Base-by-base conservation (phyloP, 2,797 vertebrate genomes). In the Coregonus suidteri region DNA sequence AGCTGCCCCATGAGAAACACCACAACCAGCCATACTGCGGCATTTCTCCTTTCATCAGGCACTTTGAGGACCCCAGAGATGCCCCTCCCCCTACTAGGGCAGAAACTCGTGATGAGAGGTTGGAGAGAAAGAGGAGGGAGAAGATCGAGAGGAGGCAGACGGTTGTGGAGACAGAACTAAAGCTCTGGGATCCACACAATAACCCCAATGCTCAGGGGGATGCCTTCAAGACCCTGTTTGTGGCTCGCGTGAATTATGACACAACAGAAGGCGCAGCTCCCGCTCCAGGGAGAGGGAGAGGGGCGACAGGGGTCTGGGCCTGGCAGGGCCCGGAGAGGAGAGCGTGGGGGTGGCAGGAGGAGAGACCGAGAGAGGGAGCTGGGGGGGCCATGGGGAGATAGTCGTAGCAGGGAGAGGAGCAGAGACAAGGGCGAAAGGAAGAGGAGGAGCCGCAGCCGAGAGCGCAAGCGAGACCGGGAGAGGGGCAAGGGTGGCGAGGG, bases 171-270 rank as follows among this genome's bases (percentile, higher is more conserved):
- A 94, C 93, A 1, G 97, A 99, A 84, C 93, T 99, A 52, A 99
- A 98, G 88, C 92, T 97, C 87, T 99, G 97, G 97, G 97, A 98
- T 88, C 97, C 97, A 65, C 97, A 98, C 83, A 98, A 98, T 79
- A 97, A 98, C 88, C 91, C 95, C 4, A 98, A 98, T 82, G 97
- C 97, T 51, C 97, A 98, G 89, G 97, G 97, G 1, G 97, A 98
- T 81, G 97, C 97, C 70, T 98, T 98, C 91, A 98, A 98, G 90
- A 98, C 97, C 3, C 89, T 98, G 79, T 98, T 98, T 85, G 97
- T 98, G 76, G 97, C 97, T 6, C 92, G 97, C 92, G 95, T 98
- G 94, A 25, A 25, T 25, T 25, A 25, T 25, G 25, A 25, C 25
- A 25, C 25, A 25, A 25, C 25, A 25, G 25, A 25, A 25, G 25